Conservation (phyloP, 2,888 invertebrate species). For the Hirtodrosophila alboralis region DNA sequence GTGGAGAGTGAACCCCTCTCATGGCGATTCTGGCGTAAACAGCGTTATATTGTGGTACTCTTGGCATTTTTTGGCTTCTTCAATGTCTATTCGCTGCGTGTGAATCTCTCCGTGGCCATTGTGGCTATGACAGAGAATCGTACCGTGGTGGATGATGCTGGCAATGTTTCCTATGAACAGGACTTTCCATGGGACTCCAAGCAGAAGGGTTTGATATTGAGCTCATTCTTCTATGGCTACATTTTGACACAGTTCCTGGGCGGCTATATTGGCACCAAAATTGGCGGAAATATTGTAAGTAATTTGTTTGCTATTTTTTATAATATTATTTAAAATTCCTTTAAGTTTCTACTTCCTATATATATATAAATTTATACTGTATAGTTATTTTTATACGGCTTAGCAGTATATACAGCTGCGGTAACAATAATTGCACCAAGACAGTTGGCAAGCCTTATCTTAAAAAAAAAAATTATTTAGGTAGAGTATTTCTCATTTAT, state of each 20-base stretch:
- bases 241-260: slow-evolving; percentile 92
- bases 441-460: too few species aligned
- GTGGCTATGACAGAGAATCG: slow-evolving; percentile 94
- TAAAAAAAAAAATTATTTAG: too few species aligned
- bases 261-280: slow-evolving; percentile 91
- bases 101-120: slow-evolving; percentile 96
- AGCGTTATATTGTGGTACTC: slow-evolving; percentile 90
- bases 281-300: slow-evolving; percentile 91
- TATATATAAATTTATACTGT: too few species aligned
- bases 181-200: slow-evolving; percentile 93
- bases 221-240: slow-evolving; percentile 96
- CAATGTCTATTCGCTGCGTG: slow-evolving; percentile 92
- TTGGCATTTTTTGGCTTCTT: slow-evolving; percentile 94
- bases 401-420: too few species aligned
- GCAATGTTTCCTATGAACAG: slow-evolving; percentile 87
- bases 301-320: too few species aligned
- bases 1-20: slow-evolving; percentile 83
- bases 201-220: slow-evolving; percentile 91
- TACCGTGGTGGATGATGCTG: slow-evolving; percentile 87
- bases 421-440: too few species aligned
- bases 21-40: slow-evolving; percentile 90
- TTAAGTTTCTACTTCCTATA: too few species aligned
- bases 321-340: too few species aligned
- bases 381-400: too few species aligned
- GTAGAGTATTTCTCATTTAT: too few species aligned